Base-by-base conservation (phyloP, 2,888 invertebrate genomes). In the Pyrochroa serraticornis region DNA sequence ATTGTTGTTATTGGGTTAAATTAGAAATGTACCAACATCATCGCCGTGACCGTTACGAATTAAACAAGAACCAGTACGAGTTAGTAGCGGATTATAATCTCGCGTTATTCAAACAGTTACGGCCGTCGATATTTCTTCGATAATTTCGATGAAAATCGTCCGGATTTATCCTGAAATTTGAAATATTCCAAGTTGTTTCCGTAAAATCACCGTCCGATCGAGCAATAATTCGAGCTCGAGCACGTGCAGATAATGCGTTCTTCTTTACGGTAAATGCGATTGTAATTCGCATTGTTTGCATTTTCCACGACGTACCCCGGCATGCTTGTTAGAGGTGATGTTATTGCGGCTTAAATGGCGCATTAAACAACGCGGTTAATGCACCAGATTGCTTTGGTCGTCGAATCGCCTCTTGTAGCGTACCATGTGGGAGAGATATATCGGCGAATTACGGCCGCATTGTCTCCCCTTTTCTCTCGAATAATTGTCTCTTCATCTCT, bases 201-300 rank as follows among this genome's bases (percentile, higher is more conserved):
- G 13, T 35, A 12, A 34, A 42, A 43, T 36, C 31, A 43, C 22
- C 22, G 22, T 2, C 22, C 3, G 36, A 43, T 51, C 51, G 51
- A 10, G 43, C 50, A 56, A 56, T 56, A 56, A 56, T 50, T 56
- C 41, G 39, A 14, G 50, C 12, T 44, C 34, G 37, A 58, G 58
- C 58, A 52, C 58, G 58, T 58, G 58, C 58, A 53, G 58, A 52
- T 58, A 58, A 58, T 58, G 44, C 58, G 53, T 58, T 43, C 47
- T 44, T 51, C 48, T 58, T 48, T 58, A 58, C 65, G 59, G 64
- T 64, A 68, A 68, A 68, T 64, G 68, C 66, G 60, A 68, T 65
- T 68, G 68, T 66, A 66, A 67, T 68, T 67, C 65, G 64, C 67
- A 68, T 68, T 68, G 68, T 68, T 68, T 68, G 66, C 68, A 68